Conservation (phyloP, 2,888 invertebrate genomes). For the Tridacna gigas region DNA sequence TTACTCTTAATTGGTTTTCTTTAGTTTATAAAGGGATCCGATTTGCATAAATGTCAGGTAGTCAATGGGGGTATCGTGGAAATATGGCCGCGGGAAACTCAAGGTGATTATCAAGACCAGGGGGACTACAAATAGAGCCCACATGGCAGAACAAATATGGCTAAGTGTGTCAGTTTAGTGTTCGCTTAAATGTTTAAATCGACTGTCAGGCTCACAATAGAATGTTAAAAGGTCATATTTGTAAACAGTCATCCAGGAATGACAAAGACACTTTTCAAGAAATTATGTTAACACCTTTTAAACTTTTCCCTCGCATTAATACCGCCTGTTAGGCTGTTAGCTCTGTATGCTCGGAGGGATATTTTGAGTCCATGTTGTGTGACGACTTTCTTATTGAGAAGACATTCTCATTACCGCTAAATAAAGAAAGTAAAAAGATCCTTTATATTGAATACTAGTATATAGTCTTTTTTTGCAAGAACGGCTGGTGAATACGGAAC, state of each 20-base stretch:
- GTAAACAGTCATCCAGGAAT: constrained; percentile 7
- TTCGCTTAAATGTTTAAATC: constrained; percentile 2
- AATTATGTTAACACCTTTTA: constrained; percentile 16
- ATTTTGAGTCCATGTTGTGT: too few relatives aligned
- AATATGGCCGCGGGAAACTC: constrained; percentile 29
- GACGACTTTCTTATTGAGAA: too few relatives aligned
- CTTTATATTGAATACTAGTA: too few relatives aligned
- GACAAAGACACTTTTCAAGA: constrained; percentile 23
- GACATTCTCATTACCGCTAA: too few relatives aligned
- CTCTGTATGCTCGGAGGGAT: too few relatives aligned
- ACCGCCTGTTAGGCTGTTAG: neutral
- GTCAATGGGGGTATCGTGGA: constrained; percentile 3
- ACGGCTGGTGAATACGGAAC: too few relatives aligned
- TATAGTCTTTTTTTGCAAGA: too few relatives aligned
- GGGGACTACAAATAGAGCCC: constrained; percentile 9
- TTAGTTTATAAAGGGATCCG: constrained; percentile 36
- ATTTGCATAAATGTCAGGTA: constrained; percentile 45
- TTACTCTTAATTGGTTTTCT: constrained; percentile 37
- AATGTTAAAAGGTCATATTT: constrained; percentile 28
- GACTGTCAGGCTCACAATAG: constrained; percentile 18
- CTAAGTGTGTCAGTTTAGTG: constrained; percentile 23
- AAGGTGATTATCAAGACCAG: constrained; percentile 21
- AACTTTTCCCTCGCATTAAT: neutral
- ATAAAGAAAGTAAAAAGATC: too few relatives aligned
- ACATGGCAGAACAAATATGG: constrained; percentile 29